These are phyloP conservation scores for Diacarnus erythraeanus DNA, from an alignment of 37 sponge, comb jelly and placozoan species.

Conservation along the genomic window DNA sequence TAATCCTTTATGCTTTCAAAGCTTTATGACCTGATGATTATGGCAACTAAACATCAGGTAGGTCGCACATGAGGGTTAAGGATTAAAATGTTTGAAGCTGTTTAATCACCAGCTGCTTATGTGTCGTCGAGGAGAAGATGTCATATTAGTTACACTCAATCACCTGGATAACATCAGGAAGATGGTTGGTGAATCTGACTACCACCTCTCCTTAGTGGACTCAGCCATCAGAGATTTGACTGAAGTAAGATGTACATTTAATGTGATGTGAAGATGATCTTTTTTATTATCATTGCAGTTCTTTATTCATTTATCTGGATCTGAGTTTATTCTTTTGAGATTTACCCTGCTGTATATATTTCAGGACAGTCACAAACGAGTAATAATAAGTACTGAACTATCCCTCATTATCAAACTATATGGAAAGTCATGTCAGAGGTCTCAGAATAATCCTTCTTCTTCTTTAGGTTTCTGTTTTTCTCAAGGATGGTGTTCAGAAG, in stretches of 20 bases:
- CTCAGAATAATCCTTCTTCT: no score
- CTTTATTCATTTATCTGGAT: constrained; percentile 38
- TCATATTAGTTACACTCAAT: constrained; percentile 84
- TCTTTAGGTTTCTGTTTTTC: constrained; percentile 68
- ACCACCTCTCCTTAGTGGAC: constrained; percentile 36
- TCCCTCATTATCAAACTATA: not conserved
- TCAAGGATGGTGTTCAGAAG: constrained; percentile 72
- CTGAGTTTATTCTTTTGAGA: constrained; percentile 70
- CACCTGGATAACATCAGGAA: constrained; percentile 76
- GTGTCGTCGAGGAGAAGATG: constrained; percentile 74
- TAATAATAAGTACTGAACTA: not conserved
- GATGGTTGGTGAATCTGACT: constrained; percentile 21
- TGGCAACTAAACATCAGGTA: constrained; percentile 95
- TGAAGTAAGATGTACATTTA: constrained; percentile 11
- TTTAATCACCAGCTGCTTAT: constrained; percentile 68
- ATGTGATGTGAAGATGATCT: not conserved
- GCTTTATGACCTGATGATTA: constrained; percentile 93
- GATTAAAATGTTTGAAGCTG: not conserved
- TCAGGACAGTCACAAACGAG: constrained; percentile 89
- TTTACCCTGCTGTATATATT: constrained; percentile 73
- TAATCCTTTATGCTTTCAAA: constrained; percentile 5
- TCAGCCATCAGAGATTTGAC: constrained; percentile 22
- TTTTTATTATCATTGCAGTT: constrained; percentile 19
- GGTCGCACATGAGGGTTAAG: not conserved
- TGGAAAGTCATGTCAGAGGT: no score